Evolutionary conservation across 2,113 vertebrate species (phyloP), one percentile per base, ranked within the genome.

Genomic region (Corythornis madagascariensis): DNA sequence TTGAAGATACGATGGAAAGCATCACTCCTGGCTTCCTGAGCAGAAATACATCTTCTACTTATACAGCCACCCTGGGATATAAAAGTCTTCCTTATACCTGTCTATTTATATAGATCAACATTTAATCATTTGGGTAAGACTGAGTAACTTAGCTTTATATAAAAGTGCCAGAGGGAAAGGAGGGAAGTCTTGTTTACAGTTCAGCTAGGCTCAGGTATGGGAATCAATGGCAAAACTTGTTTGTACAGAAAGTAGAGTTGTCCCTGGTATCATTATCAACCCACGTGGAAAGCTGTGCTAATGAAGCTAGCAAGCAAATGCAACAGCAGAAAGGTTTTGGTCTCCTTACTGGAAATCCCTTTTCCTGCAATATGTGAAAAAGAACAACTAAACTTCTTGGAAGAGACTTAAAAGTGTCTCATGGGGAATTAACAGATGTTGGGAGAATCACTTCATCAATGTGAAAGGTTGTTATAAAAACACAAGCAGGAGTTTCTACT

Each of bases 141-240:
- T 33, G 57, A 92, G 33, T 45, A 59, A 76, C 66, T 38, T 38
- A 38, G 16, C 31, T 71, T 81, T 61, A 48, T 57, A 35, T 20
- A 31, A 83, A 86, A 88, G 16, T 42, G 70, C 76, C 13, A 0
- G 72, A 92, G 86, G 90, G 60, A 77, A 95, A 93, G 85, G 88
- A 83, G 75, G 82, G 57, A 78, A 89, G 78, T 48, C 20, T 77
- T 96, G 86, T 84, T 91, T 86, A 90, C 15, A 5, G 57, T 60
- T 92, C 69, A 90, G 53, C 48, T 53, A 31, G 35, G 78, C 79
- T 79, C 1, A 16, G 42, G 43, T 42, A 75, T 57, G 80, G 35
- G 38, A 94, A 63, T 78, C 76, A 86, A 55, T 25, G 65, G 61
- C 53, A 86, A 81, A 95, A 92, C 52, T 9, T 83, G 84, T 89